Conservation (phyloP, 37 sponge, comb jelly and placozoan species). For the Corticium candelabrum region DNA sequence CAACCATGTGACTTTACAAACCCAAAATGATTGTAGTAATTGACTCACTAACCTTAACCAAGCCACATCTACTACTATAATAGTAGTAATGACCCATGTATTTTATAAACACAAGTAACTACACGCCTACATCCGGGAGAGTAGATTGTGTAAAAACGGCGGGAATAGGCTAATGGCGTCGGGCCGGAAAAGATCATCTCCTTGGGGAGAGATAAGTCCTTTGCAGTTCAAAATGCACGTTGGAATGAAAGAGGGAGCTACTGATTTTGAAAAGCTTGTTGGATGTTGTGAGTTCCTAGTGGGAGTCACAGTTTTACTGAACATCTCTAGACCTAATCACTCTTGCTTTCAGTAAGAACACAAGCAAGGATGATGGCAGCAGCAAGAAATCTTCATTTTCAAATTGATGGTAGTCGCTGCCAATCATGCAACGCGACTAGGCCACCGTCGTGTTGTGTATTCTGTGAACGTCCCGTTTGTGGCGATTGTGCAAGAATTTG, state of each 20-base stretch:
- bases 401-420: background rate
- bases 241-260: slow-evolving; percentile 40
- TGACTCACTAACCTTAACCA: too few relatives aligned
- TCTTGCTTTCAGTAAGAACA: background rate
- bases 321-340: too few relatives aligned
- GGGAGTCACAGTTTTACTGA: too few relatives aligned
- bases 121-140: too few relatives aligned
- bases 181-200: slow-evolving; percentile 40
- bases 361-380: background rate
- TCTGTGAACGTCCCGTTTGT: background rate
- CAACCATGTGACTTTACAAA: too few relatives aligned
- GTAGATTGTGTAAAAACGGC: too few relatives aligned
- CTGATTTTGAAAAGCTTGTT: slow-evolving; percentile 37
- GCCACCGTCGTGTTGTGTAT: background rate
- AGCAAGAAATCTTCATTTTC: background rate
- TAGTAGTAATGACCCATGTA: too few relatives aligned
- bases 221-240: slow-evolving; percentile 55
- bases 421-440: background rate
- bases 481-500: background rate
- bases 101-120: too few relatives aligned
- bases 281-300: too few relatives aligned
- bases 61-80: too few relatives aligned
- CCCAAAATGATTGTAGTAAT: too few relatives aligned
- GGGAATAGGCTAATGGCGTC: background rate
- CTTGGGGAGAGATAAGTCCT: slow-evolving; percentile 42